phyloP scores from a whole-genome alignment of 1,140 invertebrate species.

The Bombus balteatus region DNA sequence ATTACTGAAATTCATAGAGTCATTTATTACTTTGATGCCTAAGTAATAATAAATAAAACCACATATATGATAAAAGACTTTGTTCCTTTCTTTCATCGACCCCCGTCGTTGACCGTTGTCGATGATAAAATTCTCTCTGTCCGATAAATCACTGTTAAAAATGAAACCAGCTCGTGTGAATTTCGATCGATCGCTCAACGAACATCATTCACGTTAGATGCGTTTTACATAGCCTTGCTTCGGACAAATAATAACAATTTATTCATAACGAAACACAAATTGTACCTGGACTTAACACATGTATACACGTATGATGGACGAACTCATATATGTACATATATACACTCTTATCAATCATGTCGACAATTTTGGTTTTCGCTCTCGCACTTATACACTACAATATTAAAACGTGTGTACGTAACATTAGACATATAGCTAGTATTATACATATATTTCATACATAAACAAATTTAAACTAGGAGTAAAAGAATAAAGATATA shows the following conservation, averaged over 20 bases:
- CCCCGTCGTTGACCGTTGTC: too few relatives aligned
- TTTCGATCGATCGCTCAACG: slow-evolving; percentile 22
- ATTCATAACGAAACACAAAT: slow-evolving; percentile 63
- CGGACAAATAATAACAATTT: slow-evolving; percentile 69
- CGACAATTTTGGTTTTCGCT: background rate
- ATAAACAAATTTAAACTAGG: background rate
- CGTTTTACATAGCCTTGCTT: slow-evolving; percentile 1
- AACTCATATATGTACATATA: background rate
- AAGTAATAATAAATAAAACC: slow-evolving; percentile 46
- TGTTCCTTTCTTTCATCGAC: background rate
- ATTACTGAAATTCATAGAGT: slow-evolving; percentile 44
- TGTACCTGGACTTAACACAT: slow-evolving; percentile 16
- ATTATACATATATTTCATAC: background rate
- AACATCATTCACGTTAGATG: background rate
- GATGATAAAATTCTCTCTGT: background rate
- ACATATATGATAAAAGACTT: slow-evolving; percentile 26
- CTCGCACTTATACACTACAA: slow-evolving; percentile 19
- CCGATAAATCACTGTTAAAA: background rate
- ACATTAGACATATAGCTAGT: slow-evolving; percentile 7
- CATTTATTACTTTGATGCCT: slow-evolving; percentile 43
- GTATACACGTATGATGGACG: background rate
- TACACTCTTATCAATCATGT: background rate
- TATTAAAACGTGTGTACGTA: background rate
- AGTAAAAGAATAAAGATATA: background rate
- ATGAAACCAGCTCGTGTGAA: slow-evolving; percentile 15